These are phyloP conservation scores for Muscina levida DNA, from an alignment of 2,888 invertebrate genomes.

Conservation along the genomic window DNA sequence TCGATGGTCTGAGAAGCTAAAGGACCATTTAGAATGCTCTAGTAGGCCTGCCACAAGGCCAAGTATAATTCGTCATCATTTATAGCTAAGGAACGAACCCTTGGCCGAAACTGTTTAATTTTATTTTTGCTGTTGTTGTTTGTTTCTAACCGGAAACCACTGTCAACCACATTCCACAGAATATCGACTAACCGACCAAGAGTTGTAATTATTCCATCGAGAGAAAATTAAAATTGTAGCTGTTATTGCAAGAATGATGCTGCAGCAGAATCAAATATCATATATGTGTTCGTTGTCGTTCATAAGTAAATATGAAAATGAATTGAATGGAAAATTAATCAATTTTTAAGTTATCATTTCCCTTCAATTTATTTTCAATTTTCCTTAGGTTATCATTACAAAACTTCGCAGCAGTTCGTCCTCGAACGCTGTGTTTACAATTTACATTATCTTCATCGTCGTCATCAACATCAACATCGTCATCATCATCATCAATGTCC, in stretches of 20 bases:
- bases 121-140: no score
- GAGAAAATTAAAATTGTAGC: no score
- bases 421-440: neutral
- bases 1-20: neutral
- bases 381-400: constrained; percentile 7
- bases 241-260: constrained; percentile 2
- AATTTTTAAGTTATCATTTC: constrained; percentile 59
- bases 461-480: neutral
- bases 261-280: constrained; percentile 3
- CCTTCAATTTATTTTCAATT: constrained; percentile 50
- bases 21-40: no score
- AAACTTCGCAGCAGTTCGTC: neutral
- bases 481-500: neutral
- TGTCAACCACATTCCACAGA: neutral
- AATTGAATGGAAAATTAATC: constrained; percentile 60
- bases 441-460: neutral
- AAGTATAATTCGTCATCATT: no score
- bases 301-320: constrained; percentile 1
- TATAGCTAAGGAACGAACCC: no score
- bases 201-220: neutral
- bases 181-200: neutral
- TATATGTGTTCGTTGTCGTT: neutral
- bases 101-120: no score
- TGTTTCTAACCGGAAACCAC: neutral
- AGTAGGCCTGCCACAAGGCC: no score